Conservation (phyloP, 1,140 invertebrate species). For the Zeugodacus cucurbitae region DNA sequence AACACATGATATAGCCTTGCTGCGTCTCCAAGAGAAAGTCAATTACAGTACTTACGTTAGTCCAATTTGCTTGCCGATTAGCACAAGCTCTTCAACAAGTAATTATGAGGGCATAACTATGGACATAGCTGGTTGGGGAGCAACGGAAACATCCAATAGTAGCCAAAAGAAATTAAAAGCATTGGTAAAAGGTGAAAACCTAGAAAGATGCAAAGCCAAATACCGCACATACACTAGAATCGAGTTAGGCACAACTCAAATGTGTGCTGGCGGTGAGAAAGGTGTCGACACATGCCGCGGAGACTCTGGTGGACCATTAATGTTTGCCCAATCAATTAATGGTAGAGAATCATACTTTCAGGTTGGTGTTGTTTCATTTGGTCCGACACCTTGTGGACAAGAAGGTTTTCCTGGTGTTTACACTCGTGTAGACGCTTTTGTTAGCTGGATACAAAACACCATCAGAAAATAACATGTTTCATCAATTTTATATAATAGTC, state of each 20-base stretch:
- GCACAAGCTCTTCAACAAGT: conserved; percentile 58
- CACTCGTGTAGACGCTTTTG: conserved; percentile 75
- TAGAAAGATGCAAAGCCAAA: conserved; percentile 46
- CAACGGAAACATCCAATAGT: conserved; percentile 69
- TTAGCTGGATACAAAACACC: conserved; percentile 75
- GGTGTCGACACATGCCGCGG: conserved; percentile 54
- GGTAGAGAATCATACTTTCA: background rate
- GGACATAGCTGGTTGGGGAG: conserved; percentile 84
- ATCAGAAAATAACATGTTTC: conserved; percentile 48
- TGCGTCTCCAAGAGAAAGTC: conserved; percentile 74
- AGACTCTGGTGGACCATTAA: conserved; percentile 58
- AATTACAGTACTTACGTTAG: conserved; percentile 71
- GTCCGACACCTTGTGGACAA: conserved; percentile 78
- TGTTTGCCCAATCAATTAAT: conserved; percentile 36
- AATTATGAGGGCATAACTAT: conserved; percentile 69
- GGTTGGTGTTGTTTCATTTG: conserved; percentile 77
- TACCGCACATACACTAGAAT: conserved; percentile 40
- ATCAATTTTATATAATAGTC: background rate
- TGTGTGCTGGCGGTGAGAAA: conserved; percentile 54
- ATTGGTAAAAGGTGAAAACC: conserved; percentile 46
- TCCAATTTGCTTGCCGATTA: conserved; percentile 82
- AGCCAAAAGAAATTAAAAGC: conserved; percentile 55
- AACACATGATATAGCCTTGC: conserved; percentile 80
- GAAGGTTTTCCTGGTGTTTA: conserved; percentile 80
- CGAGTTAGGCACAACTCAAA: conserved; percentile 46